Percentiles rank a stretch among this genome's conserved stretches.
Conservation (phyloP, 1,140 invertebrate genomes). For the Centruroides sculpturatus region DNA sequence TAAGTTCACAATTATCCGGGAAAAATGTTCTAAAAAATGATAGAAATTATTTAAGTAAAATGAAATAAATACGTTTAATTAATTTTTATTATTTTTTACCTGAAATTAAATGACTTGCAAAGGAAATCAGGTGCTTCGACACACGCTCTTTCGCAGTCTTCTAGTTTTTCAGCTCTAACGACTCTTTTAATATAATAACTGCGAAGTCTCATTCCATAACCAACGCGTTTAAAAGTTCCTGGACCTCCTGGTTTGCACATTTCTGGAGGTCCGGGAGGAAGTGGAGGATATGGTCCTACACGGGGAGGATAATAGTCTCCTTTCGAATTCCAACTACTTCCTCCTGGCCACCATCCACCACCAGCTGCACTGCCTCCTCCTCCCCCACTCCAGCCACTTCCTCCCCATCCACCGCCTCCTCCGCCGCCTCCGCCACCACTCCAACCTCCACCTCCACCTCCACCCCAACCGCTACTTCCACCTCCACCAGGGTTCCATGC, state of each 20-base stretch:
- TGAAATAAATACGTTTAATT: not conserved
- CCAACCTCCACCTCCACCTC: not conserved
- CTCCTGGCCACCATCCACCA: constrained; percentile 9
- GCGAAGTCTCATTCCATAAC: constrained; percentile 50
- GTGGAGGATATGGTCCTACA: not conserved
- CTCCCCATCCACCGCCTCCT: too few species aligned
- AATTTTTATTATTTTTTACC: constrained; percentile 27
- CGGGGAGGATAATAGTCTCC: too few species aligned
- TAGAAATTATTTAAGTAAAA: not conserved
- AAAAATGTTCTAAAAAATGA: constrained; percentile 17
- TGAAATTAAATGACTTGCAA: constrained; percentile 76
- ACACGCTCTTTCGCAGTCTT: constrained; percentile 66
- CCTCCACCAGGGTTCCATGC: constrained; percentile 7
- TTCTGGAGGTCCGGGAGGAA: constrained; percentile 1
- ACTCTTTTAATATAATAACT: constrained; percentile 60
- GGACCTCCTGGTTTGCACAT: constrained; percentile 8
- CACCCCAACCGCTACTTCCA: constrained; percentile 4
- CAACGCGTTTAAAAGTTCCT: constrained; percentile 37
- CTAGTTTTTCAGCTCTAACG: constrained; percentile 50
- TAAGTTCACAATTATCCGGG: constrained; percentile 70
- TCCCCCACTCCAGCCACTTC: too few species aligned
- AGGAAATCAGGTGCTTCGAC: constrained; percentile 56
- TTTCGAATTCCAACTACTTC: constrained; percentile 13
- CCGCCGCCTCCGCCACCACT: too few species aligned
- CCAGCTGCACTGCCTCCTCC: too few species aligned